Evolutionary conservation across 2,797 vertebrate species (phyloP).

Genomic region (Sus cebifrons): DNA sequence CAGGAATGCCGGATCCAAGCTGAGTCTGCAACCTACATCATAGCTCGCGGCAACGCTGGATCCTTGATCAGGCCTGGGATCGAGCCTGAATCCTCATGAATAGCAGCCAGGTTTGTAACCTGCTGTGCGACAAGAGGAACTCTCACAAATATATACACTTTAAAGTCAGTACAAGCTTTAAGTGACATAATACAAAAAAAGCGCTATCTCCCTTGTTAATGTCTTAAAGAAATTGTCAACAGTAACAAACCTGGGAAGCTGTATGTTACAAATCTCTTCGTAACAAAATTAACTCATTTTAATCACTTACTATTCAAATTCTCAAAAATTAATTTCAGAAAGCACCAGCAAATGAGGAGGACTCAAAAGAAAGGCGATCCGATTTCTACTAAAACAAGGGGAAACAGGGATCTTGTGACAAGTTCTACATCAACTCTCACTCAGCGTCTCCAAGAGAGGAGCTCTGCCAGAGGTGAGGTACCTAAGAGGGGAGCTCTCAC

Average conservation of each 20-base stretch:
- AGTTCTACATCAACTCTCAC: neutral
- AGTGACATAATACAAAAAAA: neutral
- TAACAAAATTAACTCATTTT: constrained; percentile 35
- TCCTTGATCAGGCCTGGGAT: too few relatives aligned
- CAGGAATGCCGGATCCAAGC: too few relatives aligned
- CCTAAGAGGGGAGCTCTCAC: neutral
- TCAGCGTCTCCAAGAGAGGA: neutral
- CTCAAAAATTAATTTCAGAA: neutral
- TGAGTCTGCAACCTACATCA: too few relatives aligned
- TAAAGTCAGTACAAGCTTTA: neutral
- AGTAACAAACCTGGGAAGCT: neutral
- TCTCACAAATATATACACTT: neutral
- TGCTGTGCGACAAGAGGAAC: too few relatives aligned
- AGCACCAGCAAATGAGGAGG: neutral
- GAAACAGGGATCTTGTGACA: neutral
- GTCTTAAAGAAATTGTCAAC: neutral
- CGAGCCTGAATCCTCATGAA: too few relatives aligned
- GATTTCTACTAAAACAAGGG: neutral
- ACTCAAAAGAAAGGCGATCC: neutral
- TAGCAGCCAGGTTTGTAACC: too few relatives aligned
- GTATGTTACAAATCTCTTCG: neutral
- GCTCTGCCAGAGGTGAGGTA: neutral
- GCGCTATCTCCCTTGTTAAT: neutral
- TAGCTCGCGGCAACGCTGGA: too few relatives aligned
- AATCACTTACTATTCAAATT: constrained; percentile 32